Base-by-base conservation (phyloP, 2,797 vertebrate genomes). In the Rhinella marina region DNA sequence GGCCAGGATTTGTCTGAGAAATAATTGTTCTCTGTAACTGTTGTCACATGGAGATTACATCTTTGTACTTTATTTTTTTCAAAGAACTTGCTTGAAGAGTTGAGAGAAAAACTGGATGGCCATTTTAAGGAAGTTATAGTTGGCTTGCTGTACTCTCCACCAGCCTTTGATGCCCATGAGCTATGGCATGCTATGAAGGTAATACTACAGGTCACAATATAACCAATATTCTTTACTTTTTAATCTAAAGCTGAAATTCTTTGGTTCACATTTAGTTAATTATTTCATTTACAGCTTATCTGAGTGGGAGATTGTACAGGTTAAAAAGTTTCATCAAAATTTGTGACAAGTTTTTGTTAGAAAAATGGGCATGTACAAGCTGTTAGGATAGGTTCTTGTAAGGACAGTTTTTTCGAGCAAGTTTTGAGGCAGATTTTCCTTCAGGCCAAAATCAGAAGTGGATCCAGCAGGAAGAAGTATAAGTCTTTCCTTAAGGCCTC, bases 151-250 rank as follows among this genome's bases (percentile, higher is more conserved):
- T 96, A 95, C 80, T 86, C 94, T 23, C 94, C 93, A 0, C 91
- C 94, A 1, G 91, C 88, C 7, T 96, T 93, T 0, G 95, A 96
- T 86, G 94, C 95, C 64, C 95, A 96, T 0, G 95, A 95, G 86
- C 94, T 96, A 82, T 94, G 94, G 94, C 94, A 96, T 21, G 95
- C 95, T 80, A 93, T 96, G 93, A 96, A 95, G 95, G 95, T 96
- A 94, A 54, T 32, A 50, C 10, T 50, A 50, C 19, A 23, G 41
- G 9, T 50, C 29, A 72, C 29, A 32, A 68, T 14, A 27, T 14
- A 27, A 6, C 12, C 5, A 0, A 29, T 29, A 29, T 27, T 25
- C 12, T 68, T 27, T 68, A 68, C 12, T 14, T 27, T 3, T 68
- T 68, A 4, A 68, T 14, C 5, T 27, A 27, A 68, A 14, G 11